Evolutionary conservation across 2,888 invertebrate species (phyloP).

Genomic region (Stramonita haemastoma): DNA sequence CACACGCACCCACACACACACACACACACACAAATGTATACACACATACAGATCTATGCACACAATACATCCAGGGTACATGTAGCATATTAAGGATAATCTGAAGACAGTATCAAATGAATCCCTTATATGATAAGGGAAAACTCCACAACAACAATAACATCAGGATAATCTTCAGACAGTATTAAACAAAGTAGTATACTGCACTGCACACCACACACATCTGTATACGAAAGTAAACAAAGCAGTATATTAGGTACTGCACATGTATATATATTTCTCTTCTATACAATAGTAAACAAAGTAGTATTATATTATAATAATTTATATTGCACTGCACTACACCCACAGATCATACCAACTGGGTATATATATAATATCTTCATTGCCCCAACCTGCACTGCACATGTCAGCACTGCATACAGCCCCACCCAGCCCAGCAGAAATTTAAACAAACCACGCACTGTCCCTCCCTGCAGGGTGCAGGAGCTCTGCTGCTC

Average conservation of each 20-base stretch:
- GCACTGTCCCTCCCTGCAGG: conserved; percentile 13
- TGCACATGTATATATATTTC: too few relatives aligned
- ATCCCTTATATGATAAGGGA: too few relatives aligned
- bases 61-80: neutral
- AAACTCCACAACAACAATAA: neutral
- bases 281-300: too few relatives aligned
- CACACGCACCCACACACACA: neutral
- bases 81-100: too few relatives aligned
- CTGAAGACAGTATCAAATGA: too few relatives aligned
- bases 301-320: too few relatives aligned
- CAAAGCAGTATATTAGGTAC: too few relatives aligned
- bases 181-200: neutral
- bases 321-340: too few relatives aligned
- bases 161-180: neutral
- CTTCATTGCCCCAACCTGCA: neutral
- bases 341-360: too few relatives aligned
- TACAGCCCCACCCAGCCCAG: neutral
- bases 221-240: too few relatives aligned
- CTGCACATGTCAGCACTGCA: neutral
- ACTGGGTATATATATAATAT: too few relatives aligned
- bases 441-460: neutral
- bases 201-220: too few relatives aligned
- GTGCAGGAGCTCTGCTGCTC: neutral
- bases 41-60: neutral
- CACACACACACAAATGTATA: neutral